Conservation (phyloP, 2,888 invertebrate species). For the Antheraea assamensis region DNA sequence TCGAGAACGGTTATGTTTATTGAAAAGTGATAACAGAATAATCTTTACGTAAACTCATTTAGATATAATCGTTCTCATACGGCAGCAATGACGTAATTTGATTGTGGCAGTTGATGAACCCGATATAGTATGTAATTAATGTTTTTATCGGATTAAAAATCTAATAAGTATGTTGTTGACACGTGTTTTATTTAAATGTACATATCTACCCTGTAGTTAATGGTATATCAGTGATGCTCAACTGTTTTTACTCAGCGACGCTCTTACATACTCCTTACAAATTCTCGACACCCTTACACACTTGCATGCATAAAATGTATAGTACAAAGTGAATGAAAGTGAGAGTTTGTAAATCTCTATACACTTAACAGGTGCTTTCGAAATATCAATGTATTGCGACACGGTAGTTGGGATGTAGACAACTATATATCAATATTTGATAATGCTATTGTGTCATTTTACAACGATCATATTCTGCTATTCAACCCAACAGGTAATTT, state of each 20-base stretch:
- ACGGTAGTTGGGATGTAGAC: no score
- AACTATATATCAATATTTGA: no score
- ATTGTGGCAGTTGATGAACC: constrained; percentile 21
- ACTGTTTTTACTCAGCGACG: no score
- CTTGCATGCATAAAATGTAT: background rate
- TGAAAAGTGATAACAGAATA: constrained; percentile 39
- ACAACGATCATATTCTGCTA: no score
- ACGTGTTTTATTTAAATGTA: background rate
- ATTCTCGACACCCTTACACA: no score
- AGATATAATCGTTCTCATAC: constrained; percentile 26
- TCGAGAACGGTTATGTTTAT: constrained; percentile 47
- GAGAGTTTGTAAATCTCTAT: no score
- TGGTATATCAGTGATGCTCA: background rate
- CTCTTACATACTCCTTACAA: no score
- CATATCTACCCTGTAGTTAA: constrained; percentile 8
- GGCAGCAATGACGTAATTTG: constrained; percentile 21
- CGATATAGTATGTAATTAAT: constrained; percentile 23
- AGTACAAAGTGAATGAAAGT: no score
- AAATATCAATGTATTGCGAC: no score
- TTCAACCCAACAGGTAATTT: no score
- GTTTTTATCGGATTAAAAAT: constrained; percentile 14
- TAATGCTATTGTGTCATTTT: no score
- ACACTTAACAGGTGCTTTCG: no score
- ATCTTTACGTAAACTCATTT: constrained; percentile 28
- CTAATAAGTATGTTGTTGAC: background rate